Evolutionary conservation across 2,888 invertebrate genomes (phyloP).

Genomic region (Harpalus rubripes): DNA sequence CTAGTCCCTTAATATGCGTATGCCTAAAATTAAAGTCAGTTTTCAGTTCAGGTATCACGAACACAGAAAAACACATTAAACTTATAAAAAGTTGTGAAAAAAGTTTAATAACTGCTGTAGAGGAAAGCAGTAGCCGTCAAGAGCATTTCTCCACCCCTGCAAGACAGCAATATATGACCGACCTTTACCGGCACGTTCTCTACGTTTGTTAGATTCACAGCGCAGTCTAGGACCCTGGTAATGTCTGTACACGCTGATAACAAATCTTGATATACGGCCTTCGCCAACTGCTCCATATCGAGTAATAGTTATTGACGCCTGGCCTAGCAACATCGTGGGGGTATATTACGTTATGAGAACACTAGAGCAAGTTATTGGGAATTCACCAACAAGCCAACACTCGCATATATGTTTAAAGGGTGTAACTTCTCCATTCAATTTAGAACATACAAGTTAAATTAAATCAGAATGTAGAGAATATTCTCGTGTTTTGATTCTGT

Average conservation of each 20-base stretch:
- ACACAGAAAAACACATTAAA: background rate
- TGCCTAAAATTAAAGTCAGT: background rate
- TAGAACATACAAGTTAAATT: background rate
- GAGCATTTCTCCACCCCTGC: conserved; percentile 6
- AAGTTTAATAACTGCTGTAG: conserved; percentile 23
- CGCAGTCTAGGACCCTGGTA: conserved; percentile 3
- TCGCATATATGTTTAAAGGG: background rate
- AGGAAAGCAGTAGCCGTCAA: conserved; percentile 7
- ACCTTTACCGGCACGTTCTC: conserved; percentile 23
- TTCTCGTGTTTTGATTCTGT: too few relatives aligned
- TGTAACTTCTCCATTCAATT: conserved; percentile 1
- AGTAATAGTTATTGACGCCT: conserved; percentile 35
- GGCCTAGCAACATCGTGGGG: background rate
- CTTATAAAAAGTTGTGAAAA: background rate
- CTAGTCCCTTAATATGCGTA: background rate
- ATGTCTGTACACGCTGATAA: conserved; percentile 35
- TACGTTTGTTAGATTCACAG: conserved; percentile 41
- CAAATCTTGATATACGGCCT: conserved; percentile 33
- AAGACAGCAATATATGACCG: conserved; percentile 14
- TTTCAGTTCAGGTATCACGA: conserved; percentile 3
- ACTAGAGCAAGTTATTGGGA: background rate
- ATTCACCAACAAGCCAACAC: background rate
- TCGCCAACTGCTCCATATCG: conserved; percentile 15
- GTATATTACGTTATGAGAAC: conserved; percentile 18
- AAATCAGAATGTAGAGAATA: background rate